phyloP scores from a whole-genome alignment of 2,113 vertebrate species.

The Rhagologus leucostigma region DNA sequence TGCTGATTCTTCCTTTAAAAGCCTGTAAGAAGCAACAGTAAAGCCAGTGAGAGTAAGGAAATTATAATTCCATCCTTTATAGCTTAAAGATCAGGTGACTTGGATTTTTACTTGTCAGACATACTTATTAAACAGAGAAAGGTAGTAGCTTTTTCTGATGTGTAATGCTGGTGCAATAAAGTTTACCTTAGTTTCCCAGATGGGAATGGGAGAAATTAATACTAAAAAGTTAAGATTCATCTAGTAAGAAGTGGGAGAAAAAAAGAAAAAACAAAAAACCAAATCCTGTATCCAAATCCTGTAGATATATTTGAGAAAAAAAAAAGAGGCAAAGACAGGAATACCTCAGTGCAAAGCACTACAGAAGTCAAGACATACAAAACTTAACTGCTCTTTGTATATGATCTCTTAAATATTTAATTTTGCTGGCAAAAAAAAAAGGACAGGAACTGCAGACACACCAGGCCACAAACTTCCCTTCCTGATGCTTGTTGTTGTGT shows the following conservation, averaged over 20 bases:
- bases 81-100: not conserved
- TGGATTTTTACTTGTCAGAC: not conserved
- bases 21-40: conserved; percentile 69
- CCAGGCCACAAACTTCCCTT: not conserved
- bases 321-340: not conserved
- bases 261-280: not conserved
- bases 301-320: not conserved
- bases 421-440: not conserved
- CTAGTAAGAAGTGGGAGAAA: not conserved
- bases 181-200: not conserved
- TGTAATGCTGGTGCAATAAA: not conserved
- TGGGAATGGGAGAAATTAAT: not conserved
- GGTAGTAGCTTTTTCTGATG: not conserved
- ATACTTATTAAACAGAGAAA: not conserved
- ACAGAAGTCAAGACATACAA: not conserved
- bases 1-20: conserved; percentile 82
- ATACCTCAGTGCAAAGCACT: not conserved
- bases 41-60: not conserved
- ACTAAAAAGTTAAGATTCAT: not conserved
- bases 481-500: not conserved
- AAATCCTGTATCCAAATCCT: not conserved
- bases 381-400: not conserved
- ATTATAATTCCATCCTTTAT: not conserved
- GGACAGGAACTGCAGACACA: not conserved
- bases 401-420: not conserved